Base-by-base conservation (phyloP, 1,140 invertebrate genomes). In the Halesus radiatus region DNA sequence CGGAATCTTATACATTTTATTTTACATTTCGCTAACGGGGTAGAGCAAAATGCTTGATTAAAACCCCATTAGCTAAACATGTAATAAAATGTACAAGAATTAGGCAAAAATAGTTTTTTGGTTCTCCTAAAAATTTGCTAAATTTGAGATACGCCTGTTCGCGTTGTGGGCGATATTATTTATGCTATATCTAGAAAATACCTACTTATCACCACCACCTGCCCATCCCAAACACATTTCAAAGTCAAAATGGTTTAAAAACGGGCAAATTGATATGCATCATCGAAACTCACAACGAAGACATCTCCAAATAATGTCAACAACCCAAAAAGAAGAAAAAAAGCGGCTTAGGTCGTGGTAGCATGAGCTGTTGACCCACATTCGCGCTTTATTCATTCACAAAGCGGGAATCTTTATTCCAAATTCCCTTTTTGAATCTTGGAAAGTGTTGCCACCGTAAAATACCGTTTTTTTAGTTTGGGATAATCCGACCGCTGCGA, bases 401-500 rank as follows among this genome's bases (percentile, higher is more conserved):
- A 52, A 52, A 52, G 68, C 20, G 18, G 20, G 45, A 15, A 16
- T 29, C 62, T 32, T 66, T 66, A 66, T 32, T 66, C 18, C 18
- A 29, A 53, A 72, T 53, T 52, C 62, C 16, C 7, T 23, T 53
- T 72, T 52, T 52, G 37, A 22, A 29, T 72, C 68, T 15, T 53
- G 26, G 45, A 72, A 72, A 72, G 68, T 72, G 68, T 72, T 72
- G 68, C 45, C 68, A 72, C 68, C 68, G 68, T 52, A 52, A 72
- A 50, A 50, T 18, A 10, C 10, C 62, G 56, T 5, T 29, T 72
- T 72, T 72, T 72, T 72, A 72, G 52, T 22, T 20, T 10, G 45
- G 37, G 20, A 15, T 72, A 53, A 72, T 72, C 68, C 50, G 68
- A 72, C 45, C 68, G 68, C 50, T 53, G 68, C 37, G 18, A 72